These are phyloP conservation scores for Apolygus lucorum DNA, from an alignment of 1,140 invertebrate species.

Conservation along the genomic window DNA sequence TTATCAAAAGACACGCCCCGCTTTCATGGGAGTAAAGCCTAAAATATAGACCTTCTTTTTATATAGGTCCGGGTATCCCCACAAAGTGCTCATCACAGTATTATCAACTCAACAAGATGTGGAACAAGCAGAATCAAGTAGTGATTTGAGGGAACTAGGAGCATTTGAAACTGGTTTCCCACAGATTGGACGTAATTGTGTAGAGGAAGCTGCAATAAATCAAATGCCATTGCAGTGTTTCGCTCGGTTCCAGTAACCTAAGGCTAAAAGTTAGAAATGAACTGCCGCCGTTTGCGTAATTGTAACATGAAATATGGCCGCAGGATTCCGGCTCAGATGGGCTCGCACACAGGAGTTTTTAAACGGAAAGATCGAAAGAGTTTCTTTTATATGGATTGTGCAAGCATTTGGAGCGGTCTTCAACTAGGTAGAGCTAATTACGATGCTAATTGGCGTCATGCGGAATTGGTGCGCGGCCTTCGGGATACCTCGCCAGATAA, in stretches of 20 bases:
- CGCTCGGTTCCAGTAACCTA: not conserved
- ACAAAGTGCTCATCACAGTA: too few species aligned
- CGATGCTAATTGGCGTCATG: not conserved
- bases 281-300: not conserved
- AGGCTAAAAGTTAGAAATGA: not conserved
- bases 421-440: not conserved
- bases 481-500: not conserved
- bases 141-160: not conserved
- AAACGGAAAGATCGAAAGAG: not conserved
- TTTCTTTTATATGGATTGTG: not conserved
- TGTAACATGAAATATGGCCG: not conserved
- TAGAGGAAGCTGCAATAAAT: not conserved
- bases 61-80: too few species aligned
- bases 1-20: too few species aligned
- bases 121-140: not conserved
- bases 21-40: too few species aligned
- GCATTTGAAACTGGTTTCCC: not conserved
- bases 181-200: not conserved
- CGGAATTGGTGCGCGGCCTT: not conserved
- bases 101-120: too few species aligned
- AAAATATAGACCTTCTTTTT: too few species aligned
- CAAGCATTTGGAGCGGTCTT: not conserved
- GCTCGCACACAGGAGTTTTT: too few species aligned
- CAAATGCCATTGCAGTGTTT: not conserved
- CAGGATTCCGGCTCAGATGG: not conserved